These are phyloP conservation scores for Cryptoblepharus egeriae DNA, from an alignment of 2,797 vertebrate species.

Conservation along the genomic window DNA sequence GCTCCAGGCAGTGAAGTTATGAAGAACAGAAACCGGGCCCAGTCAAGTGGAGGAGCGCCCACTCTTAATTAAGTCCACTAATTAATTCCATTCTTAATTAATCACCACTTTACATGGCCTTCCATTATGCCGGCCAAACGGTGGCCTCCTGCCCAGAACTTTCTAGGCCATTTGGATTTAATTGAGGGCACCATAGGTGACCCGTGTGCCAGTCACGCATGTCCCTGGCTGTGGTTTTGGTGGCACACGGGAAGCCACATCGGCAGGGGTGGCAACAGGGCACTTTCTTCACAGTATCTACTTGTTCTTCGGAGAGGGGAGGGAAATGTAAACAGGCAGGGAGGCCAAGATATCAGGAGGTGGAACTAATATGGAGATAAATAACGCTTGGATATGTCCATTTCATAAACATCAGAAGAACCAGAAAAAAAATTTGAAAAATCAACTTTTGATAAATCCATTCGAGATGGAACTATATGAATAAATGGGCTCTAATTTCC, in stretches of 20 bases:
- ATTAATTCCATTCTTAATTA: conserved; percentile 55
- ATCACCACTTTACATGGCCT: conserved; percentile 9
- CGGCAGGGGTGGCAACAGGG: neutral
- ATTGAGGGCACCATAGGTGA: conserved; percentile 47
- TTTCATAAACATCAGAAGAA: too few relatives aligned
- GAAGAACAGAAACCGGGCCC: neutral
- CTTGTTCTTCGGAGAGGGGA: neutral
- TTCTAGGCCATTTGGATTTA: conserved; percentile 62
- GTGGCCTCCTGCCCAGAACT: conserved; percentile 35
- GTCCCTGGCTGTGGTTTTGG: neutral
- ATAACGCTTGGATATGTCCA: neutral
- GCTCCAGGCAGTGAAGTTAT: neutral
- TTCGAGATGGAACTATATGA: too few relatives aligned
- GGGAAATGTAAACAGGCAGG: neutral
- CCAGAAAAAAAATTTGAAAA: too few relatives aligned
- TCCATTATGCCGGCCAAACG: conserved; percentile 30
- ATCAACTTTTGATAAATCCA: too few relatives aligned
- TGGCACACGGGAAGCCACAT: neutral
- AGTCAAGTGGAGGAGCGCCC: too few relatives aligned
- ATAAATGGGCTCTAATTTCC: too few relatives aligned
- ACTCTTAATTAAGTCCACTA: conserved; percentile 61
- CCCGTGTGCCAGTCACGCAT: conserved; percentile 30
- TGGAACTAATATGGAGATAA: neutral
- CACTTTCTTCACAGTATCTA: neutral
- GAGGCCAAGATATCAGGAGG: neutral